phyloP scores from a whole-genome alignment of 2,113 vertebrate species.

The Speoplatyrhinus poulsoni region DNA sequence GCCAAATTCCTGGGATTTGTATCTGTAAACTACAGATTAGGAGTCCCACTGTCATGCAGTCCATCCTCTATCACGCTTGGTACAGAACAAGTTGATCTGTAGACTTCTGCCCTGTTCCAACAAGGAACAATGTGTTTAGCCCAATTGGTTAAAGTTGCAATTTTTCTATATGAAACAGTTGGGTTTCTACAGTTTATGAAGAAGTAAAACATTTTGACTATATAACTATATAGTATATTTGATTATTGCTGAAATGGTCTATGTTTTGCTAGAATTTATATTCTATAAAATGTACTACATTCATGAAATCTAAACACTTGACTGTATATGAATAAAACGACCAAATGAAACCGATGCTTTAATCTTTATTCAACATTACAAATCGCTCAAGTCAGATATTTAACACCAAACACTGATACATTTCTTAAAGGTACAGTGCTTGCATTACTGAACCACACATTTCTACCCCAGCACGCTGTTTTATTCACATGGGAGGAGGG shows the following conservation, averaged over 20 bases:
- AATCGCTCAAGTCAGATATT: neutral
- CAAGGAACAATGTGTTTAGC: conserved; percentile 35
- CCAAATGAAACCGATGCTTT: conserved; percentile 26
- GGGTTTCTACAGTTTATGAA: conserved; percentile 69
- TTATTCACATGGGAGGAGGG: no score
- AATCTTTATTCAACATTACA: conserved; percentile 43
- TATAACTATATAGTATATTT: conserved; percentile 70
- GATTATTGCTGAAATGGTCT: conserved; percentile 73
- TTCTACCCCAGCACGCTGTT: no score
- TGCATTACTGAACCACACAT: no score
- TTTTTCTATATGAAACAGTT: conserved; percentile 65
- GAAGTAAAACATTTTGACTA: conserved; percentile 32
- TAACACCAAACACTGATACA: conserved; percentile 2
- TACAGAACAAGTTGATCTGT: neutral
- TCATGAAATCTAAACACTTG: conserved; percentile 69
- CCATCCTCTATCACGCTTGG: no score
- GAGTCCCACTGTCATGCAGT: no score
- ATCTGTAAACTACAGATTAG: no score
- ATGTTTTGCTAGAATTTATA: conserved; percentile 82
- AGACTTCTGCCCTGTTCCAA: no score
- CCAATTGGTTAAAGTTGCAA: conserved; percentile 55
- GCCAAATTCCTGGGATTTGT: no score
- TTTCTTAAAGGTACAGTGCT: no score
- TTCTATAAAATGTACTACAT: conserved; percentile 71
- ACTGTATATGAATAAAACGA: conserved; percentile 70